These are phyloP conservation scores for Thaleichthys pacificus DNA, from an alignment of 2,797 vertebrate genomes.

Conservation along the genomic window DNA sequence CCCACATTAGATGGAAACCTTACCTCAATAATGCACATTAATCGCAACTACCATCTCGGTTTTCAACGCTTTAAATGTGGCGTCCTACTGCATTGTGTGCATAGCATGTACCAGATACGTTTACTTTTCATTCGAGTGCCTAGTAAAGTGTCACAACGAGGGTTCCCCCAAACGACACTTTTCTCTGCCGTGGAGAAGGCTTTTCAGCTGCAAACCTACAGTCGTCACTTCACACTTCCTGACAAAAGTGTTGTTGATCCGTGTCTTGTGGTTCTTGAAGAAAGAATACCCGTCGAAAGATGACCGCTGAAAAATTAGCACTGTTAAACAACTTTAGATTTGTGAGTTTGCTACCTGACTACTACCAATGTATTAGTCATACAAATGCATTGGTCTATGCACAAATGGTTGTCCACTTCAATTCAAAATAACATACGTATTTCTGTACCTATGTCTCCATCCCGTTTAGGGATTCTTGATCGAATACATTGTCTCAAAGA, in stretches of 20 bases:
- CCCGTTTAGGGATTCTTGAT: conserved; percentile 7
- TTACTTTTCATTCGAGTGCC: neutral
- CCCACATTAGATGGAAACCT: neutral
- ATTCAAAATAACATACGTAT: neutral
- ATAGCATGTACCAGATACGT: neutral
- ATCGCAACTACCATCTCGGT: neutral
- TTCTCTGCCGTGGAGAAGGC: neutral
- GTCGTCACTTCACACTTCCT: neutral
- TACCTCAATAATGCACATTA: neutral
- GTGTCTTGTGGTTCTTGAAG: conserved; percentile 10
- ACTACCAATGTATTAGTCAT: neutral
- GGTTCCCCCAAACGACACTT: neutral
- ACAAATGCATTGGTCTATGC: neutral
- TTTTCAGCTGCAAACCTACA: neutral
- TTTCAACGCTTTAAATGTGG: neutral
- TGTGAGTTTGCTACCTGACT: too few relatives aligned
- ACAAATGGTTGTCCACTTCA: neutral
- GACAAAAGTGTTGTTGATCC: conserved; percentile 11
- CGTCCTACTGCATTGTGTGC: neutral
- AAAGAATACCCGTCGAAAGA: neutral
- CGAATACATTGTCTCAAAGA: conserved; percentile 7
- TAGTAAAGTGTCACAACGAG: neutral
- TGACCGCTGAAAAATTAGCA: neutral
- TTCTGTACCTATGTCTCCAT: conserved; percentile 22
- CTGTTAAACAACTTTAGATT: too few relatives aligned